These are phyloP conservation scores for Cavia porcellus DNA, from an alignment of 2,113 vertebrate genomes.

Conservation along the genomic window DNA sequence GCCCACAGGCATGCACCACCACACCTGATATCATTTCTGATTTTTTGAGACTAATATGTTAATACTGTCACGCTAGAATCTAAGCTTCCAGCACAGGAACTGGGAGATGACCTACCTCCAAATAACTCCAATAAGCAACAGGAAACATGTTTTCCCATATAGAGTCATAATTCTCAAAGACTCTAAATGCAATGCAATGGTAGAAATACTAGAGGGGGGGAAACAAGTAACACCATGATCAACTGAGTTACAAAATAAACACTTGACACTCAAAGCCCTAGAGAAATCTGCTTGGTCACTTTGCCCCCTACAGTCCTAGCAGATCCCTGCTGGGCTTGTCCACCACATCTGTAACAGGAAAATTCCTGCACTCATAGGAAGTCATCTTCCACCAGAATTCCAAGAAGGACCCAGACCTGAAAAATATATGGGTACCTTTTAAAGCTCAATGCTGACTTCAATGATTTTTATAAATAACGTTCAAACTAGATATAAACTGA, in stretches of 20 bases:
- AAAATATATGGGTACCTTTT: not conserved
- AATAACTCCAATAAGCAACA: not conserved
- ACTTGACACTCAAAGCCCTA: not conserved
- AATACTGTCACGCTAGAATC: not conserved
- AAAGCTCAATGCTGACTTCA: not conserved
- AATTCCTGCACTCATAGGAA: not conserved
- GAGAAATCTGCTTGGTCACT: not conserved
- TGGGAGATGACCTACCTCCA: not conserved
- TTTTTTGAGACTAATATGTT: not conserved
- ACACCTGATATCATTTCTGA: not conserved
- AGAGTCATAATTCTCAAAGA: not conserved
- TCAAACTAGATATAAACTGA: slow-evolving; percentile 4
- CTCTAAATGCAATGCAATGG: not conserved
- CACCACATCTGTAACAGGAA: not conserved
- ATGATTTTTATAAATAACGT: not conserved
- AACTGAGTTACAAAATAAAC: not conserved
- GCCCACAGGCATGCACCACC: not conserved
- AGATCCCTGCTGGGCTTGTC: not conserved
- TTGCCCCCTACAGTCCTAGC: not conserved
- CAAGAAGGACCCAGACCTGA: not conserved
- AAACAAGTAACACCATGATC: not conserved
- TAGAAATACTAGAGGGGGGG: not conserved
- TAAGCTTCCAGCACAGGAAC: not conserved
- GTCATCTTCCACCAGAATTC: not conserved
- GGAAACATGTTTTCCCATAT: not conserved